phyloP scores from a whole-genome alignment of 1,140 invertebrate species.

The Cryptotermes secundus region DNA sequence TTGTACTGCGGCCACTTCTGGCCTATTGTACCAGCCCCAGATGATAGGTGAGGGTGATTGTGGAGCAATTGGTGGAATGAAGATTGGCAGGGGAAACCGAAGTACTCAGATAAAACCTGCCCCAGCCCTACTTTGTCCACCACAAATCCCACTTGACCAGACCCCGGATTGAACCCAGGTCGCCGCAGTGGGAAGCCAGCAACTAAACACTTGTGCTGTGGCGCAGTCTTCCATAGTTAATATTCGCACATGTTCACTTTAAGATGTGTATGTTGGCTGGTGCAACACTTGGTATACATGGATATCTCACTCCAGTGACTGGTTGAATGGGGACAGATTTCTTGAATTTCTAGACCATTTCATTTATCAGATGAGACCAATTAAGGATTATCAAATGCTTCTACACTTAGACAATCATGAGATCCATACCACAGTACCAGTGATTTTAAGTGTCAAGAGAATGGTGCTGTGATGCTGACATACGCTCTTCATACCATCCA shows the following conservation, averaged over 20 bases:
- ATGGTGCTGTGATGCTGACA: slow-evolving; percentile 41
- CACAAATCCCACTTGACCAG: too few relatives aligned
- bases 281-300: slow-evolving; percentile 36
- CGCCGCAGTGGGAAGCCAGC: too few relatives aligned
- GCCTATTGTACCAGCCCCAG: too few relatives aligned
- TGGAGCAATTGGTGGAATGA: too few relatives aligned
- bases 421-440: slow-evolving; percentile 42
- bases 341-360: slow-evolving; percentile 44
- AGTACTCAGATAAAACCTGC: too few relatives aligned
- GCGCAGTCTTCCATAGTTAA: too few relatives aligned
- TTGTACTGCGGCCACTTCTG: too few relatives aligned
- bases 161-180: too few relatives aligned
- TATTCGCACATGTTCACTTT: slow-evolving; percentile 40
- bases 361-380: slow-evolving; percentile 37
- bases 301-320: slow-evolving; percentile 43
- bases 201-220: too few relatives aligned
- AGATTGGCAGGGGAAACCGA: too few relatives aligned
- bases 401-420: slow-evolving; percentile 46
- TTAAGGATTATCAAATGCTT: slow-evolving; percentile 42
- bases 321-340: slow-evolving; percentile 43
- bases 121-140: too few relatives aligned
- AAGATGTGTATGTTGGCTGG: slow-evolving; percentile 38
- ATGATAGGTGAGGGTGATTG: too few relatives aligned
- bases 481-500: slow-evolving; percentile 44
- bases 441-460: slow-evolving; percentile 38